Percentiles rank a stretch among this genome's conserved stretches.
Evolutionary conservation across 2,113 vertebrate genomes (phyloP).

Genomic region (Siniperca knerii): DNA sequence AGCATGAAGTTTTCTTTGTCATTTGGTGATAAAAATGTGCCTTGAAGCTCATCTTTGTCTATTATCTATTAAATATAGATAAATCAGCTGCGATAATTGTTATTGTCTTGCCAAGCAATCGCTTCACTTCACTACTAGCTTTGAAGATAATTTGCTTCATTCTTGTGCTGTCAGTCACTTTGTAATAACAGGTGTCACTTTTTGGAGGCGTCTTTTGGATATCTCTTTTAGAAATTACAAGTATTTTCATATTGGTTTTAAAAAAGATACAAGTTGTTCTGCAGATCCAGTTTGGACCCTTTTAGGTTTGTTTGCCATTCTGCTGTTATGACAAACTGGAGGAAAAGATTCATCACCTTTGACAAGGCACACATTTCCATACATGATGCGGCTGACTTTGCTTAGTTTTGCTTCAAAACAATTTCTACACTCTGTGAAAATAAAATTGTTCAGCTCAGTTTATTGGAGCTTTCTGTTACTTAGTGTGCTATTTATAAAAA

Average conservation of each 20-base stretch:
- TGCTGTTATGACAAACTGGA: not conserved
- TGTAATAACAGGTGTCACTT: not conserved
- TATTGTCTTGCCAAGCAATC: not conserved
- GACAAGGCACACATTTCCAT: constrained; percentile 21
- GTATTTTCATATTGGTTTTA: not conserved
- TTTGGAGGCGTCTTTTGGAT: not conserved
- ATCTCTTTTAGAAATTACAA: not conserved
- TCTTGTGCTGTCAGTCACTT: not conserved
- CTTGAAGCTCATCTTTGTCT: not conserved
- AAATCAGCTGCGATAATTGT: not conserved
- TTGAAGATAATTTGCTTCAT: not conserved
- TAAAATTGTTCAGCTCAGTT: constrained; percentile 26
- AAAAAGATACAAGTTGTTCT: not conserved
- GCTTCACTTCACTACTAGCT: not conserved
- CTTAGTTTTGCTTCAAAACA: constrained; percentile 26
- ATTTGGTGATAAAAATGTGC: not conserved
- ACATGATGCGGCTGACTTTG: not conserved
- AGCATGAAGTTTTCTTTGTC: not conserved
- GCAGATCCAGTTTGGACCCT: not conserved
- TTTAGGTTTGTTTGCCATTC: not conserved
- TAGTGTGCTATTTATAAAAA: constrained; percentile 51
- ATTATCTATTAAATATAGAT: not conserved
- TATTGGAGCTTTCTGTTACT: constrained; percentile 34
- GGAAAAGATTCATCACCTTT: constrained; percentile 17
- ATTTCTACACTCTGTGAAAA: constrained; percentile 7